phyloP scores from a whole-genome alignment of 2,797 vertebrate genomes.

The Enteromius radiatus region DNA sequence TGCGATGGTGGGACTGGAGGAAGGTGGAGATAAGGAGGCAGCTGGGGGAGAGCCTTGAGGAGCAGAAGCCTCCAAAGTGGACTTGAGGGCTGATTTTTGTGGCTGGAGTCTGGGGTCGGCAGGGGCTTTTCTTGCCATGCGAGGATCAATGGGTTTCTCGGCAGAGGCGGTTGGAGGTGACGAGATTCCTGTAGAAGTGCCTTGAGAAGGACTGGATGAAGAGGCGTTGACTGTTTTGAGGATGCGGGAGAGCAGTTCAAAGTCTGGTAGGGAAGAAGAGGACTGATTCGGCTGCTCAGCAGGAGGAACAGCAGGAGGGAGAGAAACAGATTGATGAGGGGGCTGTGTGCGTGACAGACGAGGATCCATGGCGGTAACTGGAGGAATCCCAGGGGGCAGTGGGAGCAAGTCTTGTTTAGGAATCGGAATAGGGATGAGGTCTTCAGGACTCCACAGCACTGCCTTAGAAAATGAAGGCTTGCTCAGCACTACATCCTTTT shows the following conservation, averaged over 20 bases:
- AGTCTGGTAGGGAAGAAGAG: conserved; percentile 82
- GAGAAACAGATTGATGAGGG: conserved; percentile 66
- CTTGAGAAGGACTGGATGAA: conserved; percentile 67
- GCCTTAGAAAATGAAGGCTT: conserved; percentile 84
- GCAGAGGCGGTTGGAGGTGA: conserved; percentile 63
- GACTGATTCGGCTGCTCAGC: conserved; percentile 42
- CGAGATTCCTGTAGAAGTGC: conserved; percentile 54
- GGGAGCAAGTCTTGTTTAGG: conserved; percentile 89
- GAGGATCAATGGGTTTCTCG: conserved; percentile 89
- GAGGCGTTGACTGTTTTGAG: conserved; percentile 86
- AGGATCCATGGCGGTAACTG: conserved; percentile 78
- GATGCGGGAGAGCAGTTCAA: conserved; percentile 91
- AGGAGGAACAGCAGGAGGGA: conserved; percentile 36
- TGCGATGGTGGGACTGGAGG: conserved; percentile 73
- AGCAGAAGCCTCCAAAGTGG: conserved; percentile 61
- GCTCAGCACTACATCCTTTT: conserved; percentile 85
- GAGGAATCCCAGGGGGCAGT: conserved; percentile 84
- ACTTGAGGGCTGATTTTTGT: conserved; percentile 72
- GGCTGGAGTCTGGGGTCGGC: conserved; percentile 86
- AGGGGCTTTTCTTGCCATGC: conserved; percentile 78
- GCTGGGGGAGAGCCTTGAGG: conserved; percentile 55
- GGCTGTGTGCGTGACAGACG: conserved; percentile 79
- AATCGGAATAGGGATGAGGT: conserved; percentile 88
- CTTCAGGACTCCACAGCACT: conserved; percentile 92
- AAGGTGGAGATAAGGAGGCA: conserved; percentile 50